phyloP scores from a whole-genome alignment of 2,797 vertebrate genomes.

The Phalanger gymnotis region DNA sequence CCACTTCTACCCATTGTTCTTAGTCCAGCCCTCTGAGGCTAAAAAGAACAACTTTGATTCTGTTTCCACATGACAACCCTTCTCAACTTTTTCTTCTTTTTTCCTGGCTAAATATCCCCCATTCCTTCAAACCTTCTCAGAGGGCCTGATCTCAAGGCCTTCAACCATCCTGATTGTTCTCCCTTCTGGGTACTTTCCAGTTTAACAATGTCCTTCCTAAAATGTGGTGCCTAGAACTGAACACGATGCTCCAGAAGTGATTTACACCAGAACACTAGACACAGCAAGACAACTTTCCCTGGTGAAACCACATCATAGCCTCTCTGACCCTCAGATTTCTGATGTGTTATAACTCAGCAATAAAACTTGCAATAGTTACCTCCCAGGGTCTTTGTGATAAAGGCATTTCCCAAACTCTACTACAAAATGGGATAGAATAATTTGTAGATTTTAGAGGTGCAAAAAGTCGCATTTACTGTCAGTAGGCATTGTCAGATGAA shows the following conservation, averaged over 20 bases:
- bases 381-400: not conserved
- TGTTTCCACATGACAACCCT: not conserved
- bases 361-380: not conserved
- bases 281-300: not conserved
- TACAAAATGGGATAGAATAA: conserved; percentile 55
- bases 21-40: not conserved
- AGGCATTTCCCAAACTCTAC: not conserved
- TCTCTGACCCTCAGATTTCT: not conserved
- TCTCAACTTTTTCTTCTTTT: not conserved
- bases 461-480: conserved; percentile 64
- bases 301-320: not conserved
- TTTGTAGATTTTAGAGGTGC: conserved; percentile 41
- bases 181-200: not conserved
- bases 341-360: not conserved
- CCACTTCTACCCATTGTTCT: not conserved
- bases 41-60: not conserved
- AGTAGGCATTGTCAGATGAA: conserved; percentile 56
- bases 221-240: not conserved
- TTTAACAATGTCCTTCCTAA: not conserved
- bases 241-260: not conserved
- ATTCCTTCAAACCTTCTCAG: not conserved
- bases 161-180: not conserved
- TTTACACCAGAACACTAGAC: not conserved
- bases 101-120: not conserved
- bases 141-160: not conserved